Evolutionary conservation across 2,888 invertebrate genomes (phyloP), one percentile per base, ranked within the genome.

Genomic region (Theodoxus fluviatilis): DNA sequence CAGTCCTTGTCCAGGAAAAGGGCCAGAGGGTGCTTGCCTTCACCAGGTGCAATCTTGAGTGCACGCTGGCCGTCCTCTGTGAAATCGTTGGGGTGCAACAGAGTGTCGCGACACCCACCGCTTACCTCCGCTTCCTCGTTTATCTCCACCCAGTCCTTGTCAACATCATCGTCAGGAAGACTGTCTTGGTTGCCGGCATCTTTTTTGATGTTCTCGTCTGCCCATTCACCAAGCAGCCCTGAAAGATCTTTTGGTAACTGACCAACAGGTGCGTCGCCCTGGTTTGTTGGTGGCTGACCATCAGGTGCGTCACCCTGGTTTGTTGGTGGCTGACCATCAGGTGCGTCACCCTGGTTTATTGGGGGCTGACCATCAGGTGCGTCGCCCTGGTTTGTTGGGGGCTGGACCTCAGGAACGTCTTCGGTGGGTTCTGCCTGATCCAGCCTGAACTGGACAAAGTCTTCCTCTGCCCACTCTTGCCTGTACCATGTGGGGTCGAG

Each of bases 71-170:
- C 61, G 37, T 61, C 61, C 2, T 18, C 3, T 33, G 61, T 33
- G 37, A 35, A 61, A 37, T 61, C 61, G 22, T 61, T 61, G 2
- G 61, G 61, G 31, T 61, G 35, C 12, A 61, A 37, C 15, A 61
- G 61, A 6, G 61, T 61, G 31, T 61, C 61, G 3, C 35, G 3
- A 61, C 35, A 35, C 18, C 61, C 61, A 22, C 25, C n/a, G 2
- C 37, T 37, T 35, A 35, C 22, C n/a, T 35, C 35, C 2, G 33
- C 61, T 22, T 61, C 61, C 2, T 33, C 18, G 31, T 37, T 35
- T 2, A 35, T n/a, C 37, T 61, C 61, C 22, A 33, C 35, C 61
- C 61, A 43, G 43, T 43, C 43, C 18, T 61, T 61, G n/a, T 61
- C 61, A 7, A 37, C 35, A 61, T 33, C 61, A 28, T 61, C 61